phyloP scores from a whole-genome alignment of 2,888 invertebrate genomes.

The Scaptomyza reducta region DNA sequence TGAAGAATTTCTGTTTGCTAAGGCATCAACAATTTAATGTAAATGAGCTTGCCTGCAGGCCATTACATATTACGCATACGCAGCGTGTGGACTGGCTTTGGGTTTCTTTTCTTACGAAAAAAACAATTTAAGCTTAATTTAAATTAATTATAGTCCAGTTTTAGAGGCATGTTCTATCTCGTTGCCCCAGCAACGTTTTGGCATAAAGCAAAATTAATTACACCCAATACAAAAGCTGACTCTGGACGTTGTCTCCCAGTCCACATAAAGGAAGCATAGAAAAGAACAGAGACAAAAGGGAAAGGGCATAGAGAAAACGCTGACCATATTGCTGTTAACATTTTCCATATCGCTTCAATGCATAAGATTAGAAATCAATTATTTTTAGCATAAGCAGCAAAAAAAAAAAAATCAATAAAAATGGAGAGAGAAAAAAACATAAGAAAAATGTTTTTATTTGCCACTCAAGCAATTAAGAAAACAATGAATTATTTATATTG shows the following conservation, averaged over 20 bases:
- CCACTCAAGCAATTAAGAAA: constrained; percentile 34
- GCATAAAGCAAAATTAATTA: constrained; percentile 63
- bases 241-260: constrained; percentile 32
- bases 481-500: constrained; percentile 59
- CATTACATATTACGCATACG: constrained; percentile 43
- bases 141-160: constrained; percentile 63
- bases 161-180: constrained; percentile 25
- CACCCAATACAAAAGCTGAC: constrained; percentile 48
- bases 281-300: constrained; percentile 3
- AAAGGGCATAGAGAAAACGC: constrained; percentile 13
- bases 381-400: constrained; percentile 35
- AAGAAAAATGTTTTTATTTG: constrained; percentile 12
- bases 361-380: constrained; percentile 68
- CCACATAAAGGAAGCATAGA: constrained; percentile 1
- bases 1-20: neutral
- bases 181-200: constrained; percentile 30
- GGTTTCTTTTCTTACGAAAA: constrained; percentile 32
- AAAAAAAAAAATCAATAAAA: constrained; percentile 26
- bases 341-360: constrained; percentile 31
- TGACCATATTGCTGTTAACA: constrained; percentile 52
- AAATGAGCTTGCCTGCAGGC: constrained; percentile 30
- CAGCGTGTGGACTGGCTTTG: constrained; percentile 13
- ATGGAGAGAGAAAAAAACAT: constrained; percentile 15
- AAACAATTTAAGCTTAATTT: constrained; percentile 68
- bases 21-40: constrained; percentile 18